These are phyloP conservation scores for Sitophilus oryzae DNA, from an alignment of 1,140 invertebrate species.

Conservation along the genomic window DNA sequence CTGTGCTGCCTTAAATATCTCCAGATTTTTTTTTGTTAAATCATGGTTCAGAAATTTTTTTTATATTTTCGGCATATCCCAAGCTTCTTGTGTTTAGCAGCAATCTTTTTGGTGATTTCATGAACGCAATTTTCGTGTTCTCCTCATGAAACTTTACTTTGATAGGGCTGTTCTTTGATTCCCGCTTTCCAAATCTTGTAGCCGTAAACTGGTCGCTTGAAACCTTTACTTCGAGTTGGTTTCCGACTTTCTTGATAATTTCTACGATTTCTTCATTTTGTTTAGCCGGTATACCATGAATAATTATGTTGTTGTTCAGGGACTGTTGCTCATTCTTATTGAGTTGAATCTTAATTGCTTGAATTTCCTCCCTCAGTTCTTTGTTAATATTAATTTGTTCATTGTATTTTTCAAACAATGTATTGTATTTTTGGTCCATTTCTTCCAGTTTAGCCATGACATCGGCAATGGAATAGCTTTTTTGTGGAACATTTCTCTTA, in stretches of 20 bases:
- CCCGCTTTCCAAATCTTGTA: not conserved
- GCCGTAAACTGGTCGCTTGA: too few relatives aligned
- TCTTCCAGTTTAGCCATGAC: not conserved
- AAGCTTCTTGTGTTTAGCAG: not conserved
- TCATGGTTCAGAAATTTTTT: constrained; percentile 2
- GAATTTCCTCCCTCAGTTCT: not conserved
- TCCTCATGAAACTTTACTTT: not conserved
- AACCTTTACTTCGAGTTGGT: too few relatives aligned
- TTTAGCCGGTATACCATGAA: not conserved
- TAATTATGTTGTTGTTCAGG: not conserved
- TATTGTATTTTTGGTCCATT: not conserved
- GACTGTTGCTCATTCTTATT: not conserved
- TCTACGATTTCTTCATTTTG: too few relatives aligned
- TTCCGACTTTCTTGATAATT: too few relatives aligned
- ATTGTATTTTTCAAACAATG: not conserved
- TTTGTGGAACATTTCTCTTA: not conserved
- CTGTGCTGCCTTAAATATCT: constrained; percentile 5
- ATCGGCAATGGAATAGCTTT: not conserved
- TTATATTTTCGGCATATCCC: not conserved
- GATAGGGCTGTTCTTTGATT: not conserved
- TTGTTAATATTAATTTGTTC: constrained; percentile 1
- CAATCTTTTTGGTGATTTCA: constrained; percentile 8
- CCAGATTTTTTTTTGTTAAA: constrained; percentile 9
- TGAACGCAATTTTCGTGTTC: too few relatives aligned
- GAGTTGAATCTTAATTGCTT: not conserved